Percentiles rank a stretch among this genome's conserved stretches.
Conservation (phyloP, 2,113 vertebrate species). For the Hepsetus odoe region DNA sequence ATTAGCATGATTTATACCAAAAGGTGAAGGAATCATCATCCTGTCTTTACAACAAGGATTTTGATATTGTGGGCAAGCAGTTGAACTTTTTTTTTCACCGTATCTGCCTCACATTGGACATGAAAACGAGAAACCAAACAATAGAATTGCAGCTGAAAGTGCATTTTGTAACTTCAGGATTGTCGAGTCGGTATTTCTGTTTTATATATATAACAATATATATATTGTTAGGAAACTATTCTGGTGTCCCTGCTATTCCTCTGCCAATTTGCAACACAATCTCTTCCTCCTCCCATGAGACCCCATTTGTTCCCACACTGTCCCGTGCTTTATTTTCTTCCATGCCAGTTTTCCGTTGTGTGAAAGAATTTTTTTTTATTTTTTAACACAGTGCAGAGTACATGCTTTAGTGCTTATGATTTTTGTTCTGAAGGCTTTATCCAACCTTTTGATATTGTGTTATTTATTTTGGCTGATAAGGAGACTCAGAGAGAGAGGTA, state of each 20-base stretch:
- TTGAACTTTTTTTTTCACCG: not conserved
- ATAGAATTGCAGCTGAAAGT: conserved; percentile 7
- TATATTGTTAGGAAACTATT: not conserved
- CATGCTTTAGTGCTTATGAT: not conserved
- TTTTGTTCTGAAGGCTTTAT: conserved; percentile 16
- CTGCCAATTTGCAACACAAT: conserved; percentile 13
- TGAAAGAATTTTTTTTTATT: not conserved
- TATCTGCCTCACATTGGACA: conserved; percentile 4
- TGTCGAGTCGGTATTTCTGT: conserved; percentile 36
- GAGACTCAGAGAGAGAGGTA: not conserved
- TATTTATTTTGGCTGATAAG: not conserved
- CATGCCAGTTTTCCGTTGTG: not conserved
- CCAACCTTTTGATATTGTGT: not conserved
- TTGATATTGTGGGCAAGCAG: conserved; percentile 36
- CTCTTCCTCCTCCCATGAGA: conserved; percentile 1
- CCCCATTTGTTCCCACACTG: not conserved
- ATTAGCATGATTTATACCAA: conserved; percentile 68
- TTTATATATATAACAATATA: no score
- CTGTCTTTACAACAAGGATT: conserved; percentile 37
- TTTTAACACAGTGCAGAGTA: not conserved
- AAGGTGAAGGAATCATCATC: conserved; percentile 30
- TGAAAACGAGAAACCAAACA: conserved; percentile 14
- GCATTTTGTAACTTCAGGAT: conserved; percentile 20
- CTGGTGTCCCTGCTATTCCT: conserved; percentile 31
- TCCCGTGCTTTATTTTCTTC: not conserved